phyloP scores from a whole-genome alignment of 30 jellyfish, hydroid and myxozoan genomes.

The Morbakka virulenta region DNA sequence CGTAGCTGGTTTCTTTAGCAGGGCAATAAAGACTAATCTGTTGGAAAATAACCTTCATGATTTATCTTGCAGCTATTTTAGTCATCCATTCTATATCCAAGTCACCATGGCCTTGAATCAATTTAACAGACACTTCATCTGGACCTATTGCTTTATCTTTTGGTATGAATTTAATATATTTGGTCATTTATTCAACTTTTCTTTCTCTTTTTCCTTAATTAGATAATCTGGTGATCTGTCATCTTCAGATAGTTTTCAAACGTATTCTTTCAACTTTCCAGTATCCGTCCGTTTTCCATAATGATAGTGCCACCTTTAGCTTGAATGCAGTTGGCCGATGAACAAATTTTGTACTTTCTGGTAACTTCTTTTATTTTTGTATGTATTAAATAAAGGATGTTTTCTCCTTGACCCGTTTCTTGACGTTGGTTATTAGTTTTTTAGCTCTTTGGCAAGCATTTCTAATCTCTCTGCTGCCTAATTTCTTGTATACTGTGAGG shows the following conservation, averaged over 20 bases:
- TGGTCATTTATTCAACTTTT: neutral
- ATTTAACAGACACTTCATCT: neutral
- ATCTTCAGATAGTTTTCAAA: neutral
- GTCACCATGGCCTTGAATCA: neutral
- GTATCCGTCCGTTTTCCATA: conserved; percentile 25
- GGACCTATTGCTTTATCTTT: neutral
- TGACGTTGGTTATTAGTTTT: neutral
- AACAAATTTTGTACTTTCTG: neutral
- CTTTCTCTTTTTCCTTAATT: neutral
- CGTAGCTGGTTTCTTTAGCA: neutral
- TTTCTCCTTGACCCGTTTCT: neutral
- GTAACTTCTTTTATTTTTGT: conserved; percentile 3
- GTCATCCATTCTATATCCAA: neutral
- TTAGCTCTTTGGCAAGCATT: conserved; percentile 13
- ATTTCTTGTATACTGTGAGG: neutral
- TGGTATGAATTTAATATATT: neutral
- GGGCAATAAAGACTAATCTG: neutral
- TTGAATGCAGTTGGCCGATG: conserved; percentile 4
- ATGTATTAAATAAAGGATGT: neutral
- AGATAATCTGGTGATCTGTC: conserved; percentile 1
- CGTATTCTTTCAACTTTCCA: conserved; percentile 32
- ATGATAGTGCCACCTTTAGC: conserved; percentile 15
- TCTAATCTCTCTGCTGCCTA: neutral
- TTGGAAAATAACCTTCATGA: neutral
- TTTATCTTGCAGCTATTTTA: neutral